These are phyloP conservation scores for Neosilurus hyrtlii DNA, from an alignment of 2,797 vertebrate species.

Conservation along the genomic window DNA sequence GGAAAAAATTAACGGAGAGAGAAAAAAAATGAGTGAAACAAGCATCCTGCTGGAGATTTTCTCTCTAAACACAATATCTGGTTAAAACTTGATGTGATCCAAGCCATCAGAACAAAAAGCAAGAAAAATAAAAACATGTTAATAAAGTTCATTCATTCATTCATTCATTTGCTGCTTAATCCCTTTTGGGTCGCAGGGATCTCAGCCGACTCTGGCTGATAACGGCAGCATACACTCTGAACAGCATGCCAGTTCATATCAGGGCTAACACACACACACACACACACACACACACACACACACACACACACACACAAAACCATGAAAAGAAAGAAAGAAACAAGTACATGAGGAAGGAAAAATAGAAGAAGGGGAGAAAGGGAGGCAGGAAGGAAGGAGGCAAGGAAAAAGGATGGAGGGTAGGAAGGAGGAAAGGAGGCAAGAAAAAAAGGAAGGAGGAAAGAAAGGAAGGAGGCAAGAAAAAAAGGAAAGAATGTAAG, in stretches of 20 bases:
- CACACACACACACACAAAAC: too few relatives aligned
- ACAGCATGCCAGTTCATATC: too few relatives aligned
- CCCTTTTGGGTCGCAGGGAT: too few relatives aligned
- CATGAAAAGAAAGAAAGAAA: neutral
- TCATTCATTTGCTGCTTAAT: too few relatives aligned
- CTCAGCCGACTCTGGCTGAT: too few relatives aligned
- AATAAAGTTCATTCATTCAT: too few relatives aligned
- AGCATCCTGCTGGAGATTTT: neutral
- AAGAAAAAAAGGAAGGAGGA: neutral
- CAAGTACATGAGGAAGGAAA: neutral
- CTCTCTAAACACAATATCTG: neutral
- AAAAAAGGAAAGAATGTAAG: neutral
- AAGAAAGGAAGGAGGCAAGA: neutral
- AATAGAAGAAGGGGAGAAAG: neutral
- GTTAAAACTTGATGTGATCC: neutral
- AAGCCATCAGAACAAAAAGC: neutral
- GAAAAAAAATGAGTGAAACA: neutral
- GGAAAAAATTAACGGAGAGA: neutral
- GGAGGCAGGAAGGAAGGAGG: neutral
- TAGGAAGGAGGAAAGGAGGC: neutral
- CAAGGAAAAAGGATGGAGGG: too few relatives aligned
- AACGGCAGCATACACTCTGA: too few relatives aligned
- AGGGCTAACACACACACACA: too few relatives aligned
- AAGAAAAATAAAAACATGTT: too few relatives aligned
- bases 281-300: too few relatives aligned